Evolutionary conservation across 2,797 vertebrate genomes (phyloP), one percentile per base, ranked within the genome.

Genomic region (Mus spretus): DNA sequence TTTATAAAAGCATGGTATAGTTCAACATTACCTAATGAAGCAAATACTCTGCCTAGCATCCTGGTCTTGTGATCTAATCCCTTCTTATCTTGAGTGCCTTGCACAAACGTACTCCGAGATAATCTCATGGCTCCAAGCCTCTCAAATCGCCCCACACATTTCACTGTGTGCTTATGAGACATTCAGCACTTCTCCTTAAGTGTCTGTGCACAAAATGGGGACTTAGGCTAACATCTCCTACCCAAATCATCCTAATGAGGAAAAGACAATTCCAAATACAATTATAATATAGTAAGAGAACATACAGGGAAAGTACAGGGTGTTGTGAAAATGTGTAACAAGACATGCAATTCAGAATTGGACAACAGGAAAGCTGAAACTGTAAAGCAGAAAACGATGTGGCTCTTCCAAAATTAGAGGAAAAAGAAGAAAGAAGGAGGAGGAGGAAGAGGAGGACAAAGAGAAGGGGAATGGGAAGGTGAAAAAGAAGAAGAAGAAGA

Each of bases 1-100:
- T 34, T 65, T n/a, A 47, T 63, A 91, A 40, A 44, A 55, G 3
- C 5, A 57, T 50, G 50, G 63, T 15, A 40, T 9, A 17, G 53
- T 28, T 96, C 63, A 78, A 74, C 47, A 47, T 74, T 63, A 65
- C 63, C 70, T 89, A 84, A 83, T 37, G 83, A 83, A 96, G 63
- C 22, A 67, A 91, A 96, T n/a, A 79, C 26, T 77, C 61, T 44
- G 50, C 13, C 37, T 79, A 22, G 70, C n/a, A 61, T 61, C 2
- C 5, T 44, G 6, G 40, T 67, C 50, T 63, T 67, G 31, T 40
- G 85, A 79, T 44, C 59, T 40, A 95, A 93, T 0, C 24, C n/a
- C 55, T 72, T 55, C 75, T 74, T 77, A 89, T 75, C 37, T 84
- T 77, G 65, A 92, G 40, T 40, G 47, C 22, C 26, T 82, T 79